Evolutionary conservation across 2,888 invertebrate genomes (phyloP).

Genomic region (Coleophora flavipennella): DNA sequence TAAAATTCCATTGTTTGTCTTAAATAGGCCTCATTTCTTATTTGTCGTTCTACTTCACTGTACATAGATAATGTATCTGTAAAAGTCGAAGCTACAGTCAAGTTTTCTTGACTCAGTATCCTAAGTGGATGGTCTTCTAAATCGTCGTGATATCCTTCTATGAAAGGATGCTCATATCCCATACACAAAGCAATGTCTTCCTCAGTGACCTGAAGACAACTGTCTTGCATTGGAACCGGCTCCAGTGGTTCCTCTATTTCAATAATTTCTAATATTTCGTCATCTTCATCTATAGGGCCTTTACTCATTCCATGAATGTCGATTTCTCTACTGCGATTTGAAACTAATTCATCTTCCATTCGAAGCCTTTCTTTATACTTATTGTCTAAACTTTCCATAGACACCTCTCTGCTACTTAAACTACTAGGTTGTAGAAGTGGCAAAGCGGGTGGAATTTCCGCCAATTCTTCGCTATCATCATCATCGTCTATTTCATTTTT

Average conservation of each 20-base stretch:
- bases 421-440: conserved; percentile 81
- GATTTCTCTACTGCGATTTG: conserved; percentile 71
- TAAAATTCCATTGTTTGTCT: conserved; percentile 71
- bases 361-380: conserved; percentile 81
- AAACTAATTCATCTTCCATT: conserved; percentile 69
- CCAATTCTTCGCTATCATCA: conserved; percentile 85
- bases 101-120: conserved; percentile 91
- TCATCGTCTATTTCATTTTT: conserved; percentile 76
- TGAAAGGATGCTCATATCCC: conserved; percentile 80
- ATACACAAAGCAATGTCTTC: conserved; percentile 93
- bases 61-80: conserved; percentile 80
- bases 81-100: conserved; percentile 92
- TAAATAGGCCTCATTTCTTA: conserved; percentile 74
- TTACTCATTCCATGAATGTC: conserved; percentile 63
- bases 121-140: conserved; percentile 87
- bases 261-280: conserved; percentile 84
- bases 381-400: conserved; percentile 85
- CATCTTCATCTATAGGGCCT: conserved; percentile 67
- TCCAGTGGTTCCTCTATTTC: conserved; percentile 86
- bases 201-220: conserved; percentile 91
- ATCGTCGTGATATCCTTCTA: conserved; percentile 80
- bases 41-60: conserved; percentile 77
- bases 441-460: conserved; percentile 85
- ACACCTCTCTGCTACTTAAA: conserved; percentile 85
- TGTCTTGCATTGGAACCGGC: conserved; percentile 89